These are phyloP conservation scores for Lathamus discolor DNA, from an alignment of 2,113 vertebrate genomes.

Conservation along the genomic window DNA sequence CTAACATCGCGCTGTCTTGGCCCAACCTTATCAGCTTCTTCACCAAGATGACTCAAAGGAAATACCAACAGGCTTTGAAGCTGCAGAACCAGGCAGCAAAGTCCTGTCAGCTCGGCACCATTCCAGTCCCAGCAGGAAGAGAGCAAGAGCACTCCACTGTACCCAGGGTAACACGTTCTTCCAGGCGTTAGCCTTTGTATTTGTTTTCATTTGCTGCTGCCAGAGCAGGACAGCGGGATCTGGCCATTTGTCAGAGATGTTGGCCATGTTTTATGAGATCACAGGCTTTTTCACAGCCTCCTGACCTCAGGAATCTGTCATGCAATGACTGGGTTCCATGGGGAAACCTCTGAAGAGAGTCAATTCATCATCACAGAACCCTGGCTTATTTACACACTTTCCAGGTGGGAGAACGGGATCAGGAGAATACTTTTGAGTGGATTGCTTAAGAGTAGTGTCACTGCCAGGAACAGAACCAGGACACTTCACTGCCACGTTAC, in stretches of 20 bases:
- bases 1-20: neutral
- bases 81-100: neutral
- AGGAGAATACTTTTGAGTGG: neutral
- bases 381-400: neutral
- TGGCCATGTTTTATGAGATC: neutral
- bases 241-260: neutral
- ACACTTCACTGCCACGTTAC: constrained; percentile 21
- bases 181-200: neutral
- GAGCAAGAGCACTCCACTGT: neutral
- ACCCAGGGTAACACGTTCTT: neutral
- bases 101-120: neutral
- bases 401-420: neutral
- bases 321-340: neutral
- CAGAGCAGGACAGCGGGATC: neutral
- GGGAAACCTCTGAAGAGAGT: neutral
- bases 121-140: constrained; percentile 25
- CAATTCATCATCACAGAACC: neutral
- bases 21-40: constrained; percentile 7
- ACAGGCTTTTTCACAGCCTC: neutral
- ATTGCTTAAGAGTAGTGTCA: neutral
- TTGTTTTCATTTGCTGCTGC: neutral
- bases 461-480: neutral
- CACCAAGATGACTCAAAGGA: constrained; percentile 28
- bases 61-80: constrained; percentile 12
- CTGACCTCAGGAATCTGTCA: neutral